Evolutionary conservation across 2,888 invertebrate species (phyloP).

Genomic region (Meliscaeva auricollis): DNA sequence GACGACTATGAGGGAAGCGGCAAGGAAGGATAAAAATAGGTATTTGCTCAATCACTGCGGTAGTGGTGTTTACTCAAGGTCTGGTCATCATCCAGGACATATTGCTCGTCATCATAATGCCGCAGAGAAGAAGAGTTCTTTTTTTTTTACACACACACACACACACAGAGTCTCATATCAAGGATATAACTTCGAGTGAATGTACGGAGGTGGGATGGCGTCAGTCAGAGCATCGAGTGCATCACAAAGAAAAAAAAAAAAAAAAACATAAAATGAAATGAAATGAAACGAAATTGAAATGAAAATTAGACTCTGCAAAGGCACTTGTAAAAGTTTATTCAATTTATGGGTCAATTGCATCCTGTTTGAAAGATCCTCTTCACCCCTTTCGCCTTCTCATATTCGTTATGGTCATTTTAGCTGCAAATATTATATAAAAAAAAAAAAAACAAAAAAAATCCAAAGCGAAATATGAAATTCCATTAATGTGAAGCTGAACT

Average conservation of each 20-base stretch:
- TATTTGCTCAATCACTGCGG: constrained; percentile 68
- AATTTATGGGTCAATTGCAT: constrained; percentile 72
- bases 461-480: constrained; percentile 46
- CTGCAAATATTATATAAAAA: no score
- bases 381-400: background rate
- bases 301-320: constrained; percentile 56
- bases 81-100: constrained; percentile 55
- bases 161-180: background rate
- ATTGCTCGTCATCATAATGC: constrained; percentile 31
- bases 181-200: no score
- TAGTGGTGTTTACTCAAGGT: constrained; percentile 62
- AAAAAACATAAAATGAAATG: background rate
- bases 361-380: constrained; percentile 40
- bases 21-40: background rate
- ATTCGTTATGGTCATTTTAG: background rate
- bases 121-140: constrained; percentile 1
- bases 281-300: constrained; percentile 44
- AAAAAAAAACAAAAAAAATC: background rate
- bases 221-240: background rate
- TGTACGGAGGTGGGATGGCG: no score
- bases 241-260: background rate
- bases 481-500: constrained; percentile 57
- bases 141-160: background rate
- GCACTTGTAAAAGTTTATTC: constrained; percentile 68
- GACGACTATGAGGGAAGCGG: no score